These are phyloP conservation scores for Sprattus sprattus DNA, from an alignment of 2,113 vertebrate species.

Conservation along the genomic window DNA sequence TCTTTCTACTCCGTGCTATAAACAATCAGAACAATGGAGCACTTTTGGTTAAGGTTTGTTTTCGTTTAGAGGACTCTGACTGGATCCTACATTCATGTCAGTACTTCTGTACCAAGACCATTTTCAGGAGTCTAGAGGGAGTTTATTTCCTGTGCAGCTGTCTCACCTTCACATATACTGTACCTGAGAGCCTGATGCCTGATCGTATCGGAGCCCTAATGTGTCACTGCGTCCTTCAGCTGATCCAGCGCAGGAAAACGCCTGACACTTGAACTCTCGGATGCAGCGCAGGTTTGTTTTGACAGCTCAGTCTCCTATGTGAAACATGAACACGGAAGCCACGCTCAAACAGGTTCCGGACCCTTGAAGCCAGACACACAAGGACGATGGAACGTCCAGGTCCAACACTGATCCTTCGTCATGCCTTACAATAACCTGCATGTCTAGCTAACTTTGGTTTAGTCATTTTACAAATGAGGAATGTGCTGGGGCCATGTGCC, in stretches of 20 bases:
- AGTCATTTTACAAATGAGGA: constrained; percentile 2
- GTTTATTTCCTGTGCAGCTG: background rate
- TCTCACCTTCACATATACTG: background rate
- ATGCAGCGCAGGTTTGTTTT: constrained; percentile 10
- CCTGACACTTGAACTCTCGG: constrained; percentile 15
- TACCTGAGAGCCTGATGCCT: background rate
- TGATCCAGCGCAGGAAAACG: background rate
- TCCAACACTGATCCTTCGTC: background rate
- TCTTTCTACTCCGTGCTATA: background rate
- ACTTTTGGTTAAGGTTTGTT: background rate
- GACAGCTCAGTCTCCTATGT: background rate
- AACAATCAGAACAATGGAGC: background rate
- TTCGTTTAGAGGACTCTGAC: background rate
- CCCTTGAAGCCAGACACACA: background rate
- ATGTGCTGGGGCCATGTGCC: background rate
- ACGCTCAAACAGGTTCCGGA: background rate
- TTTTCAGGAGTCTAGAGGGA: background rate
- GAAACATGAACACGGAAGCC: background rate
- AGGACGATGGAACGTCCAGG: background rate
- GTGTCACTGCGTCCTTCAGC: background rate
- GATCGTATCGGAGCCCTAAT: background rate
- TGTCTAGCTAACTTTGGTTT: background rate
- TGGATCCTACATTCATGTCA: background rate
- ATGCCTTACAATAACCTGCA: background rate
- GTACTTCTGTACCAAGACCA: background rate